Evolutionary conservation across 35 echinoderm and acorn worm species (phyloP).

Genomic region (Hemicentrotus pulcherrimus): DNA sequence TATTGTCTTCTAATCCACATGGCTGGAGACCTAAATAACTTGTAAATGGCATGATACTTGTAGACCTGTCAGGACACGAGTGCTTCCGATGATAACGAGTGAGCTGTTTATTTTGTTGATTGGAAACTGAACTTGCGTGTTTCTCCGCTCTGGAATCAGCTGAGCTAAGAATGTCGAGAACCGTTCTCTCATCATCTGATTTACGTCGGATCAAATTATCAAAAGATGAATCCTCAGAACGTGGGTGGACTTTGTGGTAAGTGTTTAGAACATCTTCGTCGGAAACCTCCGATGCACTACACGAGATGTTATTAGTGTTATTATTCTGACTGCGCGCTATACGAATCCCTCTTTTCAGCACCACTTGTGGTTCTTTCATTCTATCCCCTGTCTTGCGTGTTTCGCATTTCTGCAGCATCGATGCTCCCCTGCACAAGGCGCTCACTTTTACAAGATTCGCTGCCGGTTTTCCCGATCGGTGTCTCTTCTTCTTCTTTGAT

Average conservation of each 20-base stretch:
- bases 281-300: background rate
- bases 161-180: background rate
- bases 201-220: background rate
- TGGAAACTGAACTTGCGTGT: background rate
- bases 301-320: background rate
- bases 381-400: background rate
- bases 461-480: background rate
- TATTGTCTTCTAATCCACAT: background rate
- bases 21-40: background rate
- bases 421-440: background rate
- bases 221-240: background rate
- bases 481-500: background rate
- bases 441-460: constrained; percentile 21
- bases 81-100: too few species aligned
- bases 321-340: background rate
- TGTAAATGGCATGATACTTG: background rate
- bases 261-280: background rate
- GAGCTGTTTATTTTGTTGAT: too few species aligned
- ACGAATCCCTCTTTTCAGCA: background rate
- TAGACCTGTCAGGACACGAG: background rate
- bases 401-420: background rate
- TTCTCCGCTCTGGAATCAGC: background rate
- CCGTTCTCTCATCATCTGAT: background rate
- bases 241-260: background rate
- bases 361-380: background rate